Percentiles rank a stretch among this genome's conserved stretches.
Conservation (phyloP, 2,113 vertebrate species). For the Centropus bengalensis region DNA sequence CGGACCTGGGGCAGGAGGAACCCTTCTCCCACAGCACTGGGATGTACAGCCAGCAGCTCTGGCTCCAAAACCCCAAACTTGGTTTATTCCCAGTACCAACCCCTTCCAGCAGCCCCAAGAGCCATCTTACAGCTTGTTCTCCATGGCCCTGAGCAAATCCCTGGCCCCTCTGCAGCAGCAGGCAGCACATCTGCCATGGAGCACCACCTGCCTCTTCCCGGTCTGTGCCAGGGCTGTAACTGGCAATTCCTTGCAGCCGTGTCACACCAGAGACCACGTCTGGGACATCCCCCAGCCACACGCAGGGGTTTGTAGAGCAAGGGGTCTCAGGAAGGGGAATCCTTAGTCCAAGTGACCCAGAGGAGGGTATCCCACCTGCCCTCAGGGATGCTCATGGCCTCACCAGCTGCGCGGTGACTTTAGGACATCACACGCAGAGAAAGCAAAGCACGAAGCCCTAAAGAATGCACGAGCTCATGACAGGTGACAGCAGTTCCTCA, state of each 20-base stretch:
- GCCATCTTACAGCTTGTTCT: background rate
- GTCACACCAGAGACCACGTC: background rate
- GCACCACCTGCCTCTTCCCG: background rate
- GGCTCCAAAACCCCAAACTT: background rate
- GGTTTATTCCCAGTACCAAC: background rate
- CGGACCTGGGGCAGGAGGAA: background rate
- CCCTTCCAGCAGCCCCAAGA: background rate
- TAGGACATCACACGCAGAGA: too few species aligned
- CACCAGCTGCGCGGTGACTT: fast-evolving
- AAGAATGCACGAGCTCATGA: background rate
- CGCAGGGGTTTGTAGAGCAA: fast-evolving
- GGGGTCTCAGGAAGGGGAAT: background rate
- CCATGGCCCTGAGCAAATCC: background rate
- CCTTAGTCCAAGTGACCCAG: background rate
- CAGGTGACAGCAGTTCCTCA: background rate
- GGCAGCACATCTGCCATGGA: too few species aligned
- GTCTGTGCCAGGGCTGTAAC: background rate
- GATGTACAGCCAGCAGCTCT: background rate
- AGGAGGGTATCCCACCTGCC: fast-evolving
- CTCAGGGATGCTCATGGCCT: background rate
- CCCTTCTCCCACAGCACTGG: fast-evolving
- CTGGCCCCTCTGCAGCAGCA: too few species aligned
- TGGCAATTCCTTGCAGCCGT: too few species aligned
- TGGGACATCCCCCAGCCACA: background rate
- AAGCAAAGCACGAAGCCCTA: too few species aligned